Base-by-base conservation (phyloP, 1,140 invertebrate species). In the Lepidurus packardi region DNA sequence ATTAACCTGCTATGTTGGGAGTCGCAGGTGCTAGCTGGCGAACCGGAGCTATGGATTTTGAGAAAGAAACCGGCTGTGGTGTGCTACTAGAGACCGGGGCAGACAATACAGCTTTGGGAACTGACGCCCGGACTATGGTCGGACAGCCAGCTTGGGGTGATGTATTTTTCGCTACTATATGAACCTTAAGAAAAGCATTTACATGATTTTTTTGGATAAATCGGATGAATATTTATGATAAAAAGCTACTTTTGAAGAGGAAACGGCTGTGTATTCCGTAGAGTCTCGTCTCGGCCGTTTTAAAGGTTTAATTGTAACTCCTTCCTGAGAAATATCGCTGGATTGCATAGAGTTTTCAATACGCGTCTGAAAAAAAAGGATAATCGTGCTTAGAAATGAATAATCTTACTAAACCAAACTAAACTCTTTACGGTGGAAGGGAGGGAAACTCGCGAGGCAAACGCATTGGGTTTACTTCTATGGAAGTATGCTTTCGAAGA, bases 1-100 rank as follows among this genome's bases (percentile, higher is more conserved):
- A 65, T 21, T 7, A 65, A 65, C 53, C 53, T n/a, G 53, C 53
- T 21, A 21, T 11, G 16, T 13, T 65, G 53, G 53, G 53, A n/a
- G 53, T 65, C 1, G 53, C 53, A n/a, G 53, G 53, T 65, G 53
- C n/a, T 7, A 65, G 53, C 53, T 65, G 53, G 13, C 53, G 53
- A 1, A 21, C 21, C 8, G 53, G 21, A 65, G 53, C 13, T n/a
- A 65, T 16, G 21, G 53, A 65, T 65, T 65, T 65, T 11, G 53
- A 65, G 8, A n/a, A 65, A 65, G 53, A 65, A 9, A 65, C 53
- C 21, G 13, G 13, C 53, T 65, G 53, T 9, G 53, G 53, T 1
- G 53, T 21, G n/a, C 53, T 65, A 65, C n/a, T 65, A 65, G 53
- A 65, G 21, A 65, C 53, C 53, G 53, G 53, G 53, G 3, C 53